Conservation (phyloP, 1,140 invertebrate genomes). For the Cyphomyrmex costatus region DNA sequence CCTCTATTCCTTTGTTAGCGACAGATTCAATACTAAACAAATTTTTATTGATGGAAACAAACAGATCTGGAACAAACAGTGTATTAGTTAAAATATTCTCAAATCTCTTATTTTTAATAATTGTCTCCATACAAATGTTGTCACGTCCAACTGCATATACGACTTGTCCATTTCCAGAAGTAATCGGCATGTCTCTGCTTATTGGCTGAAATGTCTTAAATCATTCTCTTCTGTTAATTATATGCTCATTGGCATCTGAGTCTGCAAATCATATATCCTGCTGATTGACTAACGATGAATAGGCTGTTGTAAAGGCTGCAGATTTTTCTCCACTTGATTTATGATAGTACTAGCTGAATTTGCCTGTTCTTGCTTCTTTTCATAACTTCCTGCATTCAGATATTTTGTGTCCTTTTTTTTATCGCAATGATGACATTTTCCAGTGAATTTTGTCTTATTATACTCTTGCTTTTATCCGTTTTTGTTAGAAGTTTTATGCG, state of each 20-base stretch:
- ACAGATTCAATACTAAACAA: background rate
- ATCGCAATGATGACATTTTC: background rate
- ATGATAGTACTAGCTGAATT: background rate
- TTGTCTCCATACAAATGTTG: background rate
- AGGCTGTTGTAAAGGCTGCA: background rate
- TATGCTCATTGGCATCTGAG: background rate
- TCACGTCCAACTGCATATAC: background rate
- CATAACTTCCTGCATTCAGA: too few relatives aligned
- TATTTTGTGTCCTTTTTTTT: background rate
- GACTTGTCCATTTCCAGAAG: constrained; percentile 2
- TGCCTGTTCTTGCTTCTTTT: background rate
- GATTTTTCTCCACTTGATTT: background rate
- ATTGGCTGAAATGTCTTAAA: background rate
- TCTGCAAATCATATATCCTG: background rate
- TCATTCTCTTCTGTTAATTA: constrained; percentile 1
- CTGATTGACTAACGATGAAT: background rate
- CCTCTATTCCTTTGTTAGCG: background rate
- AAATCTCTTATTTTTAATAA: background rate
- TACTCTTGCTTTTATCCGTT: background rate
- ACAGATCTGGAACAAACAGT: background rate
- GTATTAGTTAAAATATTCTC: background rate
- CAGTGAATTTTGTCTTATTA: background rate
- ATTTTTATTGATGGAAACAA: constrained; percentile 5
- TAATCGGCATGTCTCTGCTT: background rate
- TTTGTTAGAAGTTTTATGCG: background rate